A percentile compares a stretch with the other conserved stretches of the same genome.
These are phyloP conservation scores for Panagrolaimus sp. DNA, from an alignment of 1,140 invertebrate genomes.

Conservation along the genomic window DNA sequence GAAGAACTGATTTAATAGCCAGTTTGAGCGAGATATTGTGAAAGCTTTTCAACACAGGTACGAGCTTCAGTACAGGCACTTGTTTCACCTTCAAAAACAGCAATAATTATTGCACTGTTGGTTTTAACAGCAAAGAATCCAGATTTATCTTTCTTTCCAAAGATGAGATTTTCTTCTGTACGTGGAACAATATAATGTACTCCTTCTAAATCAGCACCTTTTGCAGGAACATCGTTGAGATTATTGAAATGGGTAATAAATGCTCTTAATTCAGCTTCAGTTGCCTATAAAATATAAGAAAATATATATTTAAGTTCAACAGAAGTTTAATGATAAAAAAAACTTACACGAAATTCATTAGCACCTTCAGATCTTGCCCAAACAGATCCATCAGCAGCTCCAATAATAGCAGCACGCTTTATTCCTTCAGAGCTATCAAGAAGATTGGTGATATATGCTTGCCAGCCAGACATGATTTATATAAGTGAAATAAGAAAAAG, in stretches of 20 bases:
- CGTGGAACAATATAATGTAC: constrained; percentile 57
- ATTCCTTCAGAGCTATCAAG: constrained; percentile 32
- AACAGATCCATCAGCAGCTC: constrained; percentile 50
- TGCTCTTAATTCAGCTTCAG: constrained; percentile 47
- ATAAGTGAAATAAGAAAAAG: constrained; percentile 10
- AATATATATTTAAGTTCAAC: no score
- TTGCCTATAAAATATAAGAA: constrained; percentile 46
- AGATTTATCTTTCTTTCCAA: constrained; percentile 57
- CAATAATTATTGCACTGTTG: constrained; percentile 47
- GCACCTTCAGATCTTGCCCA: constrained; percentile 50
- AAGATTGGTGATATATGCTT: constrained; percentile 50
- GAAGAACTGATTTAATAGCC: constrained; percentile 38
- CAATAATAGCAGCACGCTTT: constrained; percentile 52
- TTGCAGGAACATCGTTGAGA: constrained; percentile 41
- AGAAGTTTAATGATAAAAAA: neutral
- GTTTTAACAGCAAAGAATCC: constrained; percentile 55
- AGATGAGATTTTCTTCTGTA: constrained; percentile 55
- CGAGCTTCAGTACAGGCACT: constrained; percentile 46
- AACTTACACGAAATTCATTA: constrained; percentile 17
- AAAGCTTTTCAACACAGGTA: constrained; percentile 49
- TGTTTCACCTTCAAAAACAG: constrained; percentile 52
- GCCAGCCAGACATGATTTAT: constrained; percentile 53
- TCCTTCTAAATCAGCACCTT: constrained; percentile 51
- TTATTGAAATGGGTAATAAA: constrained; percentile 46
- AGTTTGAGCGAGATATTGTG: constrained; percentile 34